A percentile compares a stretch with the other conserved stretches of the same genome.
phyloP scores from a whole-genome alignment of 2,113 vertebrate species.

The Eretmochelys imbricata region DNA sequence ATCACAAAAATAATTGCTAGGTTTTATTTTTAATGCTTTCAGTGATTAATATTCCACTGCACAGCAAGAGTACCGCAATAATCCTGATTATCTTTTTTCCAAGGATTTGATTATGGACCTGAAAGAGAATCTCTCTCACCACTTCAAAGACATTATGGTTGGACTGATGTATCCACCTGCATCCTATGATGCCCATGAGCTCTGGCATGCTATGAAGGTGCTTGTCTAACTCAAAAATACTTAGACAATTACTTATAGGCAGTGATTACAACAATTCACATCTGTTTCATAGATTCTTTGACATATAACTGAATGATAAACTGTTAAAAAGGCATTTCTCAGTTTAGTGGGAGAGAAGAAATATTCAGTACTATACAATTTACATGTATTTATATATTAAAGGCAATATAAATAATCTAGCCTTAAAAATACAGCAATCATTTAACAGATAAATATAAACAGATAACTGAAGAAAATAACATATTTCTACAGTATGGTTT shows the following conservation, averaged over 20 bases:
- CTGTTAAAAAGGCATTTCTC: background rate
- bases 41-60: background rate
- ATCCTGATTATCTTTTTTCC: background rate
- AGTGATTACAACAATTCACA: background rate
- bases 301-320: background rate
- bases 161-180: conserved; percentile 82
- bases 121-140: conserved; percentile 81
- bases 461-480: background rate
- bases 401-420: background rate
- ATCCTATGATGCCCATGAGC: conserved; percentile 81
- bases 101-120: conserved; percentile 79
- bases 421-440: background rate
- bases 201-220: conserved; percentile 88
- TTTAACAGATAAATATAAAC: background rate
- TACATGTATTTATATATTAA: background rate
- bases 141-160: conserved; percentile 85
- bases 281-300: accelerated
- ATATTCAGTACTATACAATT: background rate
- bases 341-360: background rate
- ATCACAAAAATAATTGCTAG: background rate
- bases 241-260: background rate
- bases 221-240: background rate
- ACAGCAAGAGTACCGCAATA: background rate
- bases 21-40: background rate
- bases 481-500: background rate